Conservation (phyloP, 1,140 invertebrate species). For the Plodia interpunctella region DNA sequence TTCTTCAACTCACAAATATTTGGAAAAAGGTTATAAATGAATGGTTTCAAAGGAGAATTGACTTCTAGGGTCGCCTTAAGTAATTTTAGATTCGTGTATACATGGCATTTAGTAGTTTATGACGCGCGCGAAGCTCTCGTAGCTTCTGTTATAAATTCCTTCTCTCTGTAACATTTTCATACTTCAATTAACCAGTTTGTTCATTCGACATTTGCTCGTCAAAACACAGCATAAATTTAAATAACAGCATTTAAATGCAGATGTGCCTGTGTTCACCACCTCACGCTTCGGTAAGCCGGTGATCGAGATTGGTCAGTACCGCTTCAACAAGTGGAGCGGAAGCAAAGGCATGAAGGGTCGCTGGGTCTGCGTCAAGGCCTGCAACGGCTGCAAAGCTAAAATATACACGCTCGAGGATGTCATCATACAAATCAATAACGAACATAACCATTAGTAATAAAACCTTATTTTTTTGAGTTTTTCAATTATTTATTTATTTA, state of each 20-base stretch:
- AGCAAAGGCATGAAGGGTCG: slow-evolving; percentile 28
- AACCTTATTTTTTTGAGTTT: no score
- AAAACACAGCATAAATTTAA: no score
- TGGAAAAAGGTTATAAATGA: no score
- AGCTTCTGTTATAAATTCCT: no score
- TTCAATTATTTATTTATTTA: no score
- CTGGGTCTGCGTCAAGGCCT: slow-evolving; percentile 39
- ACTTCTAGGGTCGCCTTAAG: no score
- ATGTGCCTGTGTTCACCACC: neutral
- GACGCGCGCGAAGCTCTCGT: no score
- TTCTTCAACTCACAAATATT: no score
- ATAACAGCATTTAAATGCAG: neutral
- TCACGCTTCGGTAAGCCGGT: neutral
- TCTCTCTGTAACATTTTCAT: no score
- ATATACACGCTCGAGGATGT: slow-evolving; percentile 29
- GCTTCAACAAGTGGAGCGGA: slow-evolving; percentile 38
- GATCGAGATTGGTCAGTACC: neutral
- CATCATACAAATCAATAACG: slow-evolving; percentile 19
- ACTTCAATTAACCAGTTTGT: neutral
- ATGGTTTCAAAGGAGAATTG: no score
- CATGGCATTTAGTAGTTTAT: no score
- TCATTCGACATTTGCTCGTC: neutral
- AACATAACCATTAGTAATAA: slow-evolving; percentile 29
- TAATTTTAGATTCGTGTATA: no score
- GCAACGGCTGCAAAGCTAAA: slow-evolving; percentile 32